Conservation (phyloP, 1,140 invertebrate species). For the Drosophila miranda region DNA sequence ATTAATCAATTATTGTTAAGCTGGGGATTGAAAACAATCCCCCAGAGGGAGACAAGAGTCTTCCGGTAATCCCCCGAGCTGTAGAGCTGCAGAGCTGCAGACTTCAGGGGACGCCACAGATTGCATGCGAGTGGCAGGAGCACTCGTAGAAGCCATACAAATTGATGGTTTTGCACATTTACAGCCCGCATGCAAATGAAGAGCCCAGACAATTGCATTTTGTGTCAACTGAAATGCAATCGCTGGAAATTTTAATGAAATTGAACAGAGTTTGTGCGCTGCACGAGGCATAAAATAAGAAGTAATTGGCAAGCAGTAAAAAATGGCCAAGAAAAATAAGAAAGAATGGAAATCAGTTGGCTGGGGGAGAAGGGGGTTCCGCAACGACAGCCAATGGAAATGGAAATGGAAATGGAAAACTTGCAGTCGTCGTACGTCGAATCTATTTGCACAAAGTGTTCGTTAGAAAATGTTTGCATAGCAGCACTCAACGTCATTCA, state of each 20-base stretch:
- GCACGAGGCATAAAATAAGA: slow-evolving; percentile 56
- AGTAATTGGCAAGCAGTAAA: slow-evolving; percentile 76
- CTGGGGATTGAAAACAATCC: no score
- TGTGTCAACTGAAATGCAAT: slow-evolving; percentile 56
- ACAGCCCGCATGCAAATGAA: slow-evolving; percentile 33
- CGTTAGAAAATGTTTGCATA: slow-evolving; percentile 81
- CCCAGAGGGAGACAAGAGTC: no score
- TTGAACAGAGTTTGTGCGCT: slow-evolving; percentile 50
- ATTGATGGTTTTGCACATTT: slow-evolving; percentile 13
- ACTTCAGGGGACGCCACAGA: not conserved
- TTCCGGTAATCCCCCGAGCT: no score
- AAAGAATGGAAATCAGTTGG: slow-evolving; percentile 23
- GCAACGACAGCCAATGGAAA: slow-evolving; percentile 10
- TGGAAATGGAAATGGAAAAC: slow-evolving; percentile 31
- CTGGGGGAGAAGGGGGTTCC: not conserved
- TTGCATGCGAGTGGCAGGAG: slow-evolving; percentile 4
- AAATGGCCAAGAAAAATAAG: slow-evolving; percentile 43
- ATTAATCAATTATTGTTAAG: slow-evolving; percentile 10
- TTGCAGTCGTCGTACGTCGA: slow-evolving; percentile 51
- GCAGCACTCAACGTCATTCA: slow-evolving; percentile 79
- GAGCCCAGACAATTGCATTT: slow-evolving; percentile 28
- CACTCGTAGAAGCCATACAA: slow-evolving; percentile 8
- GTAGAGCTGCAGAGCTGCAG: not conserved
- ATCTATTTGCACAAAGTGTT: slow-evolving; percentile 80
- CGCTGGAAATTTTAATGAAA: slow-evolving; percentile 69